Base-by-base conservation (phyloP, 2,113 vertebrate genomes). In the Myotis lucifugus region DNA sequence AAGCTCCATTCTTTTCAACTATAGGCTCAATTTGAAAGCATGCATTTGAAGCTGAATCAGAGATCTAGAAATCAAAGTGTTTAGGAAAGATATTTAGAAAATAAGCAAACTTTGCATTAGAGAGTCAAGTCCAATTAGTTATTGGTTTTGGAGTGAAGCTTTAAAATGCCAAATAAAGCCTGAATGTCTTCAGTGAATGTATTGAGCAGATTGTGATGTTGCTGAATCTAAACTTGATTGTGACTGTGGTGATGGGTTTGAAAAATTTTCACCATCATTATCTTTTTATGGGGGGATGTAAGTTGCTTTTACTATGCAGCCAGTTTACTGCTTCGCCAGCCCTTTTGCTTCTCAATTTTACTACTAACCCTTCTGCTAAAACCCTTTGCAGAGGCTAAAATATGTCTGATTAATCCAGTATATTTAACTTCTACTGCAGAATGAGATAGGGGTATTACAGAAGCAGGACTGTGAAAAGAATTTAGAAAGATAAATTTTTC, bases 401-500 rank as follows among this genome's bases (percentile, higher is more conserved):
- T 83, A 1, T 93, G 21, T 50, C 34, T 93, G 34, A 11, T 59
- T 91, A 95, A 81, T 85, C 76, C 61, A 85, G 48, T 21, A 77
- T 91, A 6, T 76, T 42, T 93, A 96, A 74, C 18, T 85, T 50
- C 56, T 11, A 5, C 54, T 11, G 32, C 29, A 32, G 11, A 82
- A 88, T 77, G 66, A 92, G n/a, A 18, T 27, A 78, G 27, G n/a
- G 67, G 73, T 88, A 79, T 40, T 96, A 37, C 19, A 93, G 85
- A 91, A 94, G 0, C 5, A 92, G 5, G 56, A 90, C 23, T 61
- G 56, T 96, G 72, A 90, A 95, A 74, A 95, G 18, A 94, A 95
- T 95, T 92, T 34, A 17, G 42, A 82, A 46, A 46, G 1, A 15
- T 70, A 14, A 85, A 3, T 76, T 72, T 90, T 91, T 83, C 79